A percentile compares a stretch with the other conserved stretches of the same genome.
Evolutionary conservation across 1,140 invertebrate species (phyloP).

Genomic region (Ooceraea biroi): DNA sequence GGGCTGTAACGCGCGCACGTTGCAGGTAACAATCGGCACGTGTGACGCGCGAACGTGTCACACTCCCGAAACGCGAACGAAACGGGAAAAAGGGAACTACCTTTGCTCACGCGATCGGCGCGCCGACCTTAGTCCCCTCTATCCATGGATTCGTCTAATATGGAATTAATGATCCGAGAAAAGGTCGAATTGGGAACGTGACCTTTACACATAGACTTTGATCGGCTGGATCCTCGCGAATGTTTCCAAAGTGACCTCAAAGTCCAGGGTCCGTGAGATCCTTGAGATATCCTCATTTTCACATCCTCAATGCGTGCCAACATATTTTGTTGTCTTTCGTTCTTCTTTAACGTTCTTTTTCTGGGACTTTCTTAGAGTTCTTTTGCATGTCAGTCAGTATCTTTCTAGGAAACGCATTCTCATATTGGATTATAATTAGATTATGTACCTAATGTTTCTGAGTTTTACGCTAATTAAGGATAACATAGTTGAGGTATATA

Average conservation of each 20-base stretch:
- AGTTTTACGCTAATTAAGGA: not conserved
- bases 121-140: not conserved
- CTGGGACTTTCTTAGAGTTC: too few species aligned
- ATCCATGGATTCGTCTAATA: not conserved
- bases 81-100: not conserved
- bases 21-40: constrained; percentile 29
- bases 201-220: not conserved
- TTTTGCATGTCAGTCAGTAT: too few species aligned
- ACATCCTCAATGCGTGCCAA: too few species aligned
- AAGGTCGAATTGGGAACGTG: not conserved
- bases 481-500: not conserved
- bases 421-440: too few species aligned
- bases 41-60: constrained; percentile 9
- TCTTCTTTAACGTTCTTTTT: too few species aligned
- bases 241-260: too few species aligned
- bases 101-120: constrained; percentile 12
- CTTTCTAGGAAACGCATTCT: too few species aligned
- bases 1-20: constrained; percentile 36
- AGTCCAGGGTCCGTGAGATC: too few species aligned
- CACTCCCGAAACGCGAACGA: constrained; percentile 23
- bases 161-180: not conserved
- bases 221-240: too few species aligned
- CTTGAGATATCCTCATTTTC: too few species aligned
- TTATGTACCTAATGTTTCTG: not conserved
- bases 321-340: too few species aligned